These are phyloP conservation scores for Hexactinellida sp. DNA, from an alignment of 37 sponge, comb jelly and placozoan species.

Conservation along the genomic window DNA sequence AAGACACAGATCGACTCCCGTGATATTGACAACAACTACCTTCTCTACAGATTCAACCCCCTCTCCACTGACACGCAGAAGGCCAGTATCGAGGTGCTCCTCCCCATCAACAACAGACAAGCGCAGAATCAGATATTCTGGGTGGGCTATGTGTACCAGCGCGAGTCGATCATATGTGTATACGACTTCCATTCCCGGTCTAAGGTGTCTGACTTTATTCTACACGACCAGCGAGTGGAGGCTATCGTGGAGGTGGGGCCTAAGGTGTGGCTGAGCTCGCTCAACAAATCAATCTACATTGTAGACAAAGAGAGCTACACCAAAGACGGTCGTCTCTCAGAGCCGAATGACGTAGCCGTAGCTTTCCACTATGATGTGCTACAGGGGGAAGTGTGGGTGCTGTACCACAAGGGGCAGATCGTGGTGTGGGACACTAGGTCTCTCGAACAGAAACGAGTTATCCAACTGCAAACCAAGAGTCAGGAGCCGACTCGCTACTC, in stretches of 20 bases:
- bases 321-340: neutral
- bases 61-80: constrained; percentile 4
- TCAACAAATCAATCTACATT: neutral
- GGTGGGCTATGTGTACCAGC: neutral
- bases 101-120: neutral
- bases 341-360: neutral
- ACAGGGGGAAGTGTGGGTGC: neutral
- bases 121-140: neutral
- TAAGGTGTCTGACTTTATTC: neutral
- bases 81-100: neutral
- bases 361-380: neutral
- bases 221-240: neutral
- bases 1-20: neutral
- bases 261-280: neutral
- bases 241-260: neutral
- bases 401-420: neutral
- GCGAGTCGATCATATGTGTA: neutral
- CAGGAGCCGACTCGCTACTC: neutral
- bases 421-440: neutral
- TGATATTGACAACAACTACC: neutral
- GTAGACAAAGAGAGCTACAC: neutral
- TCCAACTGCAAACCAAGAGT: neutral
- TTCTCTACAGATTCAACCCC: neutral
- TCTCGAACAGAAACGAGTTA: neutral
- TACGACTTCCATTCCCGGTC: neutral